Evolutionary conservation across 2,888 invertebrate species (phyloP), one percentile per base, ranked within the genome.

Genomic region (Busseola fusca): DNA sequence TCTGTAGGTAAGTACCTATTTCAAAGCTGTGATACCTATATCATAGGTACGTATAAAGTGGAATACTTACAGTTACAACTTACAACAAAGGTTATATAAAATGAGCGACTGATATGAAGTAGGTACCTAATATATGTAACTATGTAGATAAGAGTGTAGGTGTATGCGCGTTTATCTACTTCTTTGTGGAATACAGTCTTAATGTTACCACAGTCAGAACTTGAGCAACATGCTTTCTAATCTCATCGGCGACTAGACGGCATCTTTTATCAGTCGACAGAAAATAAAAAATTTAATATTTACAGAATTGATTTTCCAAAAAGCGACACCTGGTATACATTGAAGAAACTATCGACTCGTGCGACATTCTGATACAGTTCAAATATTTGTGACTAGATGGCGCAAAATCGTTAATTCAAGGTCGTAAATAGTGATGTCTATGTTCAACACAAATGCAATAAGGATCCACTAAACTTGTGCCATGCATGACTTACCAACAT

Each of bases 301-400:
- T 14, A 25, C 14, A 25, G 9, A 25, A 25, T 6, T 25, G 0
- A 42, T 25, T 25, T 18, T 3, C 60, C 12, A 30, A 18, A 65
- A 30, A 71, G 64, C 5, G 84, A 65, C 86, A 85, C 80, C 86
- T 84, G 78, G 65, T 48, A 14, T 0, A 1, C 0, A 12, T 0
- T 12, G 0, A 18, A 0, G 0, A 37, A 56, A 70, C 45, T 30
- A 54, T 10, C 34, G 10, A n/a, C 25, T 21, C 9, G 27, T n/a
- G 7, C 30, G 5, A 37, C 14, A 65, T 40, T 6, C 30, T 65
- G 27, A 25, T 21, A 52, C 1, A 64, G 64, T 75, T 70, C 18
- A 75, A 64, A 84, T 84, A 72, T 80, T 84, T 84, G 30, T 10
- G 3, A 30, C 45, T 50, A 84, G 84, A 80, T 84, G 84, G 84